Evolutionary conservation across 2,888 invertebrate species (phyloP).

Genomic region (Clostera curtula): DNA sequence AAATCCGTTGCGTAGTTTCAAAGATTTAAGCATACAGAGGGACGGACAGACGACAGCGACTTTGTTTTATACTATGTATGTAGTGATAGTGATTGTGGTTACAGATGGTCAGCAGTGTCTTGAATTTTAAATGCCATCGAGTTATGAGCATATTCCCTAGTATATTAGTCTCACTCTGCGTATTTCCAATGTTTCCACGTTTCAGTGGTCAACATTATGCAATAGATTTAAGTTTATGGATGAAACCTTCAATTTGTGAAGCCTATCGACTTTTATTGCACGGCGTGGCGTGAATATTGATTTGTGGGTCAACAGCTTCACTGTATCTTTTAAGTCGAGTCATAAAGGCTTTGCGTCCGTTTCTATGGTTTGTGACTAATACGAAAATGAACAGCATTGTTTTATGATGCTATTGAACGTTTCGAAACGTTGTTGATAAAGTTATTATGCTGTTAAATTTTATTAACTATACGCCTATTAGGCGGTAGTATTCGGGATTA

Average conservation of each 20-base stretch:
- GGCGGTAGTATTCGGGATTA: too few relatives aligned
- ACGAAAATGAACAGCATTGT: constrained; percentile 20
- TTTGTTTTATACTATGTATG: too few relatives aligned
- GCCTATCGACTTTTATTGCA: constrained; percentile 60
- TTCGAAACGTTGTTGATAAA: constrained; percentile 18
- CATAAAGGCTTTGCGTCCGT: constrained; percentile 31
- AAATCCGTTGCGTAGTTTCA: too few relatives aligned
- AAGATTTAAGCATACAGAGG: too few relatives aligned
- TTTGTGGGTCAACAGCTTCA: constrained; percentile 67
- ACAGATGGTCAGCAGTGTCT: constrained; percentile 36
- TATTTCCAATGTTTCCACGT: too few relatives aligned
- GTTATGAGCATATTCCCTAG: too few relatives aligned
- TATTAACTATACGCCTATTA: background rate
- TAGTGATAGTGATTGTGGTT: too few relatives aligned
- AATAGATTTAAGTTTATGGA: too few relatives aligned
- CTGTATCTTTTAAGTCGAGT: constrained; percentile 40
- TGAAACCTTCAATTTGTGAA: constrained; percentile 61
- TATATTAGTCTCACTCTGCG: too few relatives aligned
- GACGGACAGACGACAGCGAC: too few relatives aligned
- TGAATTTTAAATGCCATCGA: constrained; percentile 40
- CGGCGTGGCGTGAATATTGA: constrained; percentile 60
- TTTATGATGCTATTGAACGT: constrained; percentile 22
- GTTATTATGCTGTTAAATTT: constrained; percentile 6
- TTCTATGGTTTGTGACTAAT: constrained; percentile 31
- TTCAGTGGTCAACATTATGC: too few relatives aligned